A percentile compares a stretch with the other conserved stretches of the same genome.
phyloP scores from a whole-genome alignment of 2,888 invertebrate genomes.

The Eristalinus aeneus region DNA sequence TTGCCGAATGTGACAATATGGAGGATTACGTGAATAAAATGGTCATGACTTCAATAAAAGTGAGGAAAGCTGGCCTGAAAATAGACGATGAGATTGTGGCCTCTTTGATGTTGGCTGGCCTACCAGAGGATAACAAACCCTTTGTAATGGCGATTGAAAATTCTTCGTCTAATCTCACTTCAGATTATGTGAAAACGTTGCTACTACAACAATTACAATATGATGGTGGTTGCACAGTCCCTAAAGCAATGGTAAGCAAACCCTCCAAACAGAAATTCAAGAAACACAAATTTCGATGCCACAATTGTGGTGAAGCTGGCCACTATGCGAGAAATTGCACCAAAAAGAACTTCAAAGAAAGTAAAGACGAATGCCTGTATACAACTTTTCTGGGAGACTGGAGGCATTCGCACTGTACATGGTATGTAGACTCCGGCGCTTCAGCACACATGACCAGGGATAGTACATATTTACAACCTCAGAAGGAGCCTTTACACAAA shows the following conservation, averaged over 20 bases:
- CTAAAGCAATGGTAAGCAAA: slow-evolving; percentile 9
- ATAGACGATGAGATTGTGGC: background rate
- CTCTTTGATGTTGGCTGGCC: slow-evolving; percentile 17
- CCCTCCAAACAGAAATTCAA: background rate
- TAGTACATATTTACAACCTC: background rate
- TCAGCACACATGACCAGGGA: slow-evolving; percentile 26
- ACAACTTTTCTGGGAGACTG: slow-evolving; percentile 11
- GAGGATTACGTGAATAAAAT: slow-evolving; percentile 28
- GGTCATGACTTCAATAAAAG: slow-evolving; percentile 39
- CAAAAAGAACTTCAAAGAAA: background rate
- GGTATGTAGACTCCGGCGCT: slow-evolving; percentile 30
- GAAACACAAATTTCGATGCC: slow-evolving; percentile 26
- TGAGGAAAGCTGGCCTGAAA: slow-evolving; percentile 34
- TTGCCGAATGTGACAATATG: slow-evolving; percentile 7
- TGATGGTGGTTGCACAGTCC: background rate
- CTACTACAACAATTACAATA: background rate
- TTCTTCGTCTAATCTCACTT: slow-evolving; percentile 5
- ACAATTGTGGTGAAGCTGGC: slow-evolving; percentile 21
- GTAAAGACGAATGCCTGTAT: slow-evolving; percentile 4
- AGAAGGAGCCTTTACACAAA: background rate
- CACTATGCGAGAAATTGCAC: slow-evolving; percentile 1
- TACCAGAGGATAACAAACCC: slow-evolving; percentile 31
- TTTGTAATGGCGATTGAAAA: slow-evolving; percentile 36
- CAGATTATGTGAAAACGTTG: slow-evolving; percentile 20
- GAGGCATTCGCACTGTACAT: background rate